Base-by-base conservation (phyloP, 2,888 invertebrate species). In the Diploptera punctata region DNA sequence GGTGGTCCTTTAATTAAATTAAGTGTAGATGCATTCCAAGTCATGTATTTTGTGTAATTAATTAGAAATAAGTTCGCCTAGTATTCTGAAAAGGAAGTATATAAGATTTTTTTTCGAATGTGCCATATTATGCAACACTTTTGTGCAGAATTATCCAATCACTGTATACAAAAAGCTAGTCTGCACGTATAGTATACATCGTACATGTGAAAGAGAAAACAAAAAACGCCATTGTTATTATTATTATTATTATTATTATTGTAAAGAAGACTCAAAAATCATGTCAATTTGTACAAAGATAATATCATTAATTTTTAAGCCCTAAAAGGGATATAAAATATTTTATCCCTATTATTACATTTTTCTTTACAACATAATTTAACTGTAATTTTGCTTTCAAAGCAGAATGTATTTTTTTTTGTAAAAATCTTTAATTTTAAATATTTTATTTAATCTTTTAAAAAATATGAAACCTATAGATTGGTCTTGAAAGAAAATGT, bases 131-230 rank as follows among this genome's bases (percentile, higher is more conserved):
- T 69, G 69, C 72, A 72, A 68, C 62, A 68, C 44, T 31, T 65
- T 69, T 43, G 72, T 72, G 72, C 72, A 72, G 72, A 72, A 54
- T 62, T 31, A 54, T 44, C 33, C 9, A 52, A 44, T 9, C 67
- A 60, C 61, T 67, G 60, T 49, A 72, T 62, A 72, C 52, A 61
- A 73, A 62, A 65, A 70, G 44, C 74, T 75, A 75, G 74, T 74
- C 74, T 74, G 74, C 74, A 74, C 74, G 68, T 69, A 43, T 67
- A 68, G 44, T 70, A 38, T 33, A 54, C 47, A 67, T 29, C 44
- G 44, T 33, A 33, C 52, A 68, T 31, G 33, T 54, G 47, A 47
- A 44, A 38, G 38, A 18, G 21, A 65, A 29, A 44, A 29, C 19
- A 26, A 38, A 65, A 21, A 7, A 5, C 3, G 44, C 44, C 65